phyloP scores from a whole-genome alignment of 2,888 invertebrate genomes.

The Cephus spinipes region DNA sequence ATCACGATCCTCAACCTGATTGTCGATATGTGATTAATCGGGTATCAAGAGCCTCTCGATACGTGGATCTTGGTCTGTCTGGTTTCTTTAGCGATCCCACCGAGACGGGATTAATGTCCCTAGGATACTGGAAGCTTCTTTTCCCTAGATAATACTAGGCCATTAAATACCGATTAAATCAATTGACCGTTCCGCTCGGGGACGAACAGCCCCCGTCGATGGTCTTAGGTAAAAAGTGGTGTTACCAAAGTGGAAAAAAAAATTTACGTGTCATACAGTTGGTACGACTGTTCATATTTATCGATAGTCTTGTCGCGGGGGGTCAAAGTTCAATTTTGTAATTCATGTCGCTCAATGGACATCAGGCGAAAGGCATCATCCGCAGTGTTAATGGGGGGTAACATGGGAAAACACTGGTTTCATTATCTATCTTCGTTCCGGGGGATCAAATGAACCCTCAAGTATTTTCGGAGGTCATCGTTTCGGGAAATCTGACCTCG shows the following conservation, averaged over 20 bases:
- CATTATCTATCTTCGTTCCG: neutral
- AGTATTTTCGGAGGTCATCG: neutral
- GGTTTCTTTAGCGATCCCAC: neutral
- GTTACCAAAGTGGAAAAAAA: neutral
- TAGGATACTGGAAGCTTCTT: neutral
- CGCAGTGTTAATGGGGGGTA: neutral
- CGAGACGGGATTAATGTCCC: neutral
- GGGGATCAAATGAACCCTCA: neutral
- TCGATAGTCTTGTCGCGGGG: neutral
- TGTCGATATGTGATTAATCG: neutral
- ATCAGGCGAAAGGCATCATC: too few species aligned
- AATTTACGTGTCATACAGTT: neutral
- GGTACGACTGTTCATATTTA: neutral
- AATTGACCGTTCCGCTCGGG: neutral
- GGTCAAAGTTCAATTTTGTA: neutral
- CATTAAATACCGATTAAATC: neutral
- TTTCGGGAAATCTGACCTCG: neutral
- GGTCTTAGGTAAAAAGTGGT: neutral
- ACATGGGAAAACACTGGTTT: neutral
- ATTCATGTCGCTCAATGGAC: too few species aligned
- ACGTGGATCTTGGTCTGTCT: neutral
- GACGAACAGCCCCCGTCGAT: neutral
- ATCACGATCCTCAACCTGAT: neutral
- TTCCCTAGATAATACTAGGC: neutral
- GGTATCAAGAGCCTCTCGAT: neutral